A percentile compares a stretch with the other conserved stretches of the same genome.
Conservation (phyloP, 2,888 invertebrate genomes). For the Phrixothrix hirtus region DNA sequence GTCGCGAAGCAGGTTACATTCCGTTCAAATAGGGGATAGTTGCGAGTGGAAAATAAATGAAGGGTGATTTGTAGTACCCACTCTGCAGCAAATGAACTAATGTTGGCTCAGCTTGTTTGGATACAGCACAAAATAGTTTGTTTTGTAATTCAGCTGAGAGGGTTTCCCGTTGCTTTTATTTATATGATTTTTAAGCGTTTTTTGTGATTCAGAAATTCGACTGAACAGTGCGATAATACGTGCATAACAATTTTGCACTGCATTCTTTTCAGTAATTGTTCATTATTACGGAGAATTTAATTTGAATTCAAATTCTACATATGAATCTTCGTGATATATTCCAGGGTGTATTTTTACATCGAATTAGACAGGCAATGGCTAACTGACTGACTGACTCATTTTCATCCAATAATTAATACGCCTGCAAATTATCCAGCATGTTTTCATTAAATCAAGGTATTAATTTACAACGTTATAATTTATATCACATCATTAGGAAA, state of each 20-base stretch:
- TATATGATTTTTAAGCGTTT: conserved; percentile 22
- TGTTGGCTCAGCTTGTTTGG: conserved; percentile 33
- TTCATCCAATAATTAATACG: conserved; percentile 16
- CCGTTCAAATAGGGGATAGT: conserved; percentile 22
- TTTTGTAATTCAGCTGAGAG: conserved; percentile 34
- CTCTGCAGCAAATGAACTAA: conserved; percentile 29
- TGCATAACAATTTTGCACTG: too few species aligned
- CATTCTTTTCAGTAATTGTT: too few species aligned
- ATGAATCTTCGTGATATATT: too few species aligned
- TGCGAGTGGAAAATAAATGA: conserved; percentile 36
- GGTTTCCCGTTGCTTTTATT: conserved; percentile 27
- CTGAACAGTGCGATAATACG: too few species aligned
- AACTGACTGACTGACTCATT: too few species aligned
- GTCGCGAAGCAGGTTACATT: conserved; percentile 26
- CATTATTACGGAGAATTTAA: too few species aligned
- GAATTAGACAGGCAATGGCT: too few species aligned
- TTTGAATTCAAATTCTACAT: too few species aligned
- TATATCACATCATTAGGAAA: conserved; percentile 26
- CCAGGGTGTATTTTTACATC: too few species aligned
- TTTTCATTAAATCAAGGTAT: conserved; percentile 26
- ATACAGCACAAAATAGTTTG: conserved; percentile 33
- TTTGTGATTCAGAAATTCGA: conserved; percentile 25
- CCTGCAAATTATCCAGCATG: conserved; percentile 16
- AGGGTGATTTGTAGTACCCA: conserved; percentile 38
- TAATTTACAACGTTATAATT: conserved; percentile 24